A percentile compares a stretch with the other conserved stretches of the same genome.
These are phyloP conservation scores for Notechis scutatus DNA, from an alignment of 2,113 vertebrate genomes.

Conservation along the genomic window DNA sequence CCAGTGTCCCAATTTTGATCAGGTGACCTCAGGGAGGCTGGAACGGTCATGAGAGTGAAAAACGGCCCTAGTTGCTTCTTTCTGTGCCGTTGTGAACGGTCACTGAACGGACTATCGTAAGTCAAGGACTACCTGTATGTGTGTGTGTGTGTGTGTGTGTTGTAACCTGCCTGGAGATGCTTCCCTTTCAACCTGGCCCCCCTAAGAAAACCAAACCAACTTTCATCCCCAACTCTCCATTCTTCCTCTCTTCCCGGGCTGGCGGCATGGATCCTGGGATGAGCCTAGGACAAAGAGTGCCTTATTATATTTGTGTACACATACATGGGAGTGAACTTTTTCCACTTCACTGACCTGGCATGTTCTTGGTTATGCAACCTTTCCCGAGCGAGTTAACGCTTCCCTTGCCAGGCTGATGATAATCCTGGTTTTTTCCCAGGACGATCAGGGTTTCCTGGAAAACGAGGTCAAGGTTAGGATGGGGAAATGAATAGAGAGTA, in stretches of 20 bases:
- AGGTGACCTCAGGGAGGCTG: background rate
- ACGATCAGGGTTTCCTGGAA: too few species aligned
- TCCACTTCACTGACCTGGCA: slow-evolving; percentile 57
- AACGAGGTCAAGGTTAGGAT: too few species aligned
- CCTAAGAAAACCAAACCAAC: slow-evolving; percentile 55
- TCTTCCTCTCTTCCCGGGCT: slow-evolving; percentile 65
- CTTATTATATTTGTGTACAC: slow-evolving; percentile 64
- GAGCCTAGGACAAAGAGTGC: slow-evolving; percentile 60
- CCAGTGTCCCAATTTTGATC: background rate
- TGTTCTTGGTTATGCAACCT: slow-evolving; percentile 66
- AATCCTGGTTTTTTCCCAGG: too few species aligned
- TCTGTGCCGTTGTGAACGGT: background rate
- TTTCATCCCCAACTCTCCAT: slow-evolving; percentile 65
- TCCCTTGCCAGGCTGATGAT: slow-evolving; percentile 21
- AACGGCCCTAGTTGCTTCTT: background rate
- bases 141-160: background rate
- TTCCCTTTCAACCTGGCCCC: slow-evolving; percentile 50
- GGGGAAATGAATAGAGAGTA: too few species aligned
- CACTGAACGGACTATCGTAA: too few species aligned
- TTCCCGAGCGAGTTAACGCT: slow-evolving; percentile 51
- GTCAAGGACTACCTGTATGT: background rate
- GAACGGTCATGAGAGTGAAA: background rate
- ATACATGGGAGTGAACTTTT: slow-evolving; percentile 60
- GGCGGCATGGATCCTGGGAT: slow-evolving; percentile 66
- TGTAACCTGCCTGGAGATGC: background rate